Base-by-base conservation (phyloP, 37 sponge, comb jelly and placozoan species). In the Chondrilla cf. caribensis region DNA sequence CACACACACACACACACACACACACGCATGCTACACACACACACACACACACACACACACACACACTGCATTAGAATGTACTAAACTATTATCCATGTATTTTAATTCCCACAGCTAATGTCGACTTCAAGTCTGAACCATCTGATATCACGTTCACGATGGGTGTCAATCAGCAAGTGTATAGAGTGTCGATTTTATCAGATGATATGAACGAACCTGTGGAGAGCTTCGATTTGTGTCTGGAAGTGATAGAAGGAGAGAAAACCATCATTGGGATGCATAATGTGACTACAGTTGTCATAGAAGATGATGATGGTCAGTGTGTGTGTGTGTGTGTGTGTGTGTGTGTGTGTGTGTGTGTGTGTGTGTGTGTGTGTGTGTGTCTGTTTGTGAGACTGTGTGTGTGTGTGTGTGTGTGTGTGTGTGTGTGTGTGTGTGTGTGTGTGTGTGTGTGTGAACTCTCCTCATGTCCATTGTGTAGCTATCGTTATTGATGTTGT, bases 161-260 rank as follows among this genome's bases (percentile, higher is more conserved):
- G 1, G 44, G 76, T 18, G 25, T 73, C 76, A 73, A 19, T 39
- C 21, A 39, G 6, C 44, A 43, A 21, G 36, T 38, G 24, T 73
- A 40, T 43, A 37, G 43, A 39, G 41, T 73, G 41, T 73, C 43
- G 1, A 39, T 73, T 25, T 38, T 73, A 1, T 4, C 44, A 19
- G 76, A 73, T 25, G 24, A 73, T 37, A 1, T 73, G 43, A 73
- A 73, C 40, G 76, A 73, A 25, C 38, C 44, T n/a, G 2, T 15
- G 6, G 76, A 73, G 25, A 40, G 76, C 43, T 73, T 73, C 40
- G 76, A 40, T 73, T 43, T 73, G 8, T 73, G 76, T 39, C 44
- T 73, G 2, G 24, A 73, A 1, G 41, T 42, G 44, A 33, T 29
- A 4, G 76, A 73, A 8, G 25, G 36, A 2, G 36, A 39, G 31